These are phyloP conservation scores for Cyrtorhinus lividipennis DNA, from an alignment of 1,140 invertebrate genomes.

Conservation along the genomic window DNA sequence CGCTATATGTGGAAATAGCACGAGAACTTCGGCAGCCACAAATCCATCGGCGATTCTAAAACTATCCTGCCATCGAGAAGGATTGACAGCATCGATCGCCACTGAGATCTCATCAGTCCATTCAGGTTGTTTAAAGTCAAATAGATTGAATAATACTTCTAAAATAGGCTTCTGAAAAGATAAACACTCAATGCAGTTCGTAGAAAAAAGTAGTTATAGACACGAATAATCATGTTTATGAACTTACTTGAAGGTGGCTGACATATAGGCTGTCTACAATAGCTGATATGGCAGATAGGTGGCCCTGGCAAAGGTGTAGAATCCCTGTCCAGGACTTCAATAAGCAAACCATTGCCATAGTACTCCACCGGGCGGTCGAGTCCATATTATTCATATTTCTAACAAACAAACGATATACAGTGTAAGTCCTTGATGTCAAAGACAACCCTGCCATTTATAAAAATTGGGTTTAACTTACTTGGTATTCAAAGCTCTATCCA, in stretches of 20 bases:
- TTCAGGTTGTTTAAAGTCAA: slow-evolving; percentile 66
- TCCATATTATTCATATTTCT: slow-evolving; percentile 1
- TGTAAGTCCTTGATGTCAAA: too few species aligned
- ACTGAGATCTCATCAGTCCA: slow-evolving; percentile 84
- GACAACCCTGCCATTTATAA: too few species aligned
- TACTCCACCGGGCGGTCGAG: slow-evolving; percentile 11
- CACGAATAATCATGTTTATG: not conserved
- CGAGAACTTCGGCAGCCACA: slow-evolving; percentile 72
- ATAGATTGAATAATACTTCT: slow-evolving; percentile 78
- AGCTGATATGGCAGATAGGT: slow-evolving; percentile 10
- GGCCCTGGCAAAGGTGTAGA: slow-evolving; percentile 60
- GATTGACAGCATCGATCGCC: slow-evolving; percentile 73
- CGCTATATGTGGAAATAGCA: slow-evolving; percentile 64
- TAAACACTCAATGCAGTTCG: slow-evolving; percentile 10
- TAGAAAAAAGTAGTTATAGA: slow-evolving; percentile 7
- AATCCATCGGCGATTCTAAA: slow-evolving; percentile 88
- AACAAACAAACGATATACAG: too few species aligned
- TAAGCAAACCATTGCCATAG: slow-evolving; percentile 29
- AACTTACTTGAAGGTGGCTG: slow-evolving; percentile 70
- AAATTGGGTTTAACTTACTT: slow-evolving; percentile 1
- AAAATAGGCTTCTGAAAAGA: slow-evolving; percentile 65
- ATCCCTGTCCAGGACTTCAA: slow-evolving; percentile 80
- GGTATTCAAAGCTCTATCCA: slow-evolving; percentile 64
- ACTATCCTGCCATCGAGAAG: slow-evolving; percentile 52
- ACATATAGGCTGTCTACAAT: slow-evolving; percentile 77